These are phyloP conservation scores for Enteromius paludinosus DNA, from an alignment of 2,797 vertebrate genomes.

Conservation along the genomic window DNA sequence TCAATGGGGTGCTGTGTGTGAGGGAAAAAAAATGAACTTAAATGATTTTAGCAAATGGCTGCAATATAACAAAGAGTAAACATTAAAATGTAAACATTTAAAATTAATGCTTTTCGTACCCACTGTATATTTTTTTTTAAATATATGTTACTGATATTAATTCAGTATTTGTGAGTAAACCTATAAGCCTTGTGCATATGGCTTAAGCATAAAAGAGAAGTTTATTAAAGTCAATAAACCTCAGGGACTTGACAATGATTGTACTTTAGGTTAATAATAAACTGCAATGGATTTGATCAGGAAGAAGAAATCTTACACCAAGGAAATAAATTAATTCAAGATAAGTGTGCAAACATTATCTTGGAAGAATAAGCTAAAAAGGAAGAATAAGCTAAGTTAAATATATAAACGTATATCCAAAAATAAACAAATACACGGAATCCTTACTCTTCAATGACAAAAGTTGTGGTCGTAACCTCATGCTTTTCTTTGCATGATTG, in stretches of 20 bases:
- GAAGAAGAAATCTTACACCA: background rate
- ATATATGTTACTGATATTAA: background rate
- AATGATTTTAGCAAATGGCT: too few species aligned
- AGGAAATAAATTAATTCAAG: background rate
- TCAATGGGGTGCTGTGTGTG: too few species aligned
- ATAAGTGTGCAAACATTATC: background rate
- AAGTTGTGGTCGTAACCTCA: background rate
- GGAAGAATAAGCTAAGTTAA: background rate
- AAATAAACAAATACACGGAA: background rate
- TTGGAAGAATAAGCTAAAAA: too few species aligned
- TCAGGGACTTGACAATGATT: too few species aligned
- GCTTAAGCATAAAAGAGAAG: background rate
- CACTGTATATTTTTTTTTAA: background rate
- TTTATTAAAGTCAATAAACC: background rate
- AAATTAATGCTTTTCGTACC: too few species aligned
- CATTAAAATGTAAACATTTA: too few species aligned
- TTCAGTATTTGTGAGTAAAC: background rate
- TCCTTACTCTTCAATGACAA: background rate
- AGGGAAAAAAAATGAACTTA: too few species aligned
- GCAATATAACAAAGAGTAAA: too few species aligned
- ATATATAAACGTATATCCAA: too few species aligned
- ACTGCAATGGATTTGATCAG: background rate
- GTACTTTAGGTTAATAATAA: background rate
- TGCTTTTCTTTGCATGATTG: background rate
- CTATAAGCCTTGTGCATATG: background rate